Evolutionary conservation across 2,113 vertebrate species (phyloP).

Genomic region (Oreochromis niloticus): DNA sequence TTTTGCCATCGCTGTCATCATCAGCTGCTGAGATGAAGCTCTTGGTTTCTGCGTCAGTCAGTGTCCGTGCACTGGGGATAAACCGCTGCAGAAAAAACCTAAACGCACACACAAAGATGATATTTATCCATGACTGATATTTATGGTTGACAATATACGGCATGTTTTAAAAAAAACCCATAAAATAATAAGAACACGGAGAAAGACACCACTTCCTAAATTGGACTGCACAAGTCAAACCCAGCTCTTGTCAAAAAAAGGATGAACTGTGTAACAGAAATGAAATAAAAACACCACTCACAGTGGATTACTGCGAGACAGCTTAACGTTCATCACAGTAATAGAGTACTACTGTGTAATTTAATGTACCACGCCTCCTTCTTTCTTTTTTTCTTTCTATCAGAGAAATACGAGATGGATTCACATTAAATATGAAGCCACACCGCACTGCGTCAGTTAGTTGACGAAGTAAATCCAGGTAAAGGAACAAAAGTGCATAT

Average conservation of each 20-base stretch:
- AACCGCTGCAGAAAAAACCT: conserved; percentile 94
- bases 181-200: fast-evolving
- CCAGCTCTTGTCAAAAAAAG: background rate
- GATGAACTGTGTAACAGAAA: conserved; percentile 33
- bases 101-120: background rate
- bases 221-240: background rate
- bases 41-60: conserved; percentile 86
- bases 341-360: background rate
- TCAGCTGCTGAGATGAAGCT: conserved; percentile 84
- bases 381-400: background rate
- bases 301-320: conserved; percentile 23
- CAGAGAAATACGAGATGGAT: background rate
- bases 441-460: background rate
- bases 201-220: background rate
- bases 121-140: background rate
- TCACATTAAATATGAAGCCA: background rate
- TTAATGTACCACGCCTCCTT: background rate
- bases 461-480: background rate
- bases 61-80: conserved; percentile 78
- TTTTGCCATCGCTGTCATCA: conserved; percentile 87
- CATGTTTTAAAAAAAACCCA: background rate
- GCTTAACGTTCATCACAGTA: conserved; percentile 8
- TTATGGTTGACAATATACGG: background rate
- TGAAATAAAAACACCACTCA: conserved; percentile 1
- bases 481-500: background rate